A percentile compares a stretch with the other conserved stretches of the same genome.
Evolutionary conservation across 2,888 invertebrate species (phyloP).

Genomic region (Rhagonycha fulva): DNA sequence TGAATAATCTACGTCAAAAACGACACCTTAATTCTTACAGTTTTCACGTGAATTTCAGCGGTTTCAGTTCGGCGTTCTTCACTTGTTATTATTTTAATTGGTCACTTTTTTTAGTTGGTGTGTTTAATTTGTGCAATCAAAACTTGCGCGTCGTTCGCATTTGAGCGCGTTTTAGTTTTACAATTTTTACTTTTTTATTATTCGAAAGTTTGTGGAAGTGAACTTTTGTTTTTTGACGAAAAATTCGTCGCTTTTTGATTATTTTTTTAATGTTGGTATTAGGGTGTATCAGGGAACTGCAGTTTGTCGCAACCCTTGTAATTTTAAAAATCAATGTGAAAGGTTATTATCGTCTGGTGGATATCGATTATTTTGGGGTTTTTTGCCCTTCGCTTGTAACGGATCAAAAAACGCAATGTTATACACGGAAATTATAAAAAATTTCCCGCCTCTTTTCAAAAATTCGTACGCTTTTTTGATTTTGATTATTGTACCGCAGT

Average conservation of each 20-base stretch:
- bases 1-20: constrained; percentile 53
- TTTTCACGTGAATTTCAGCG: constrained; percentile 55
- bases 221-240: not conserved
- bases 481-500: constrained; percentile 39
- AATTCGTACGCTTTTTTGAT: not conserved
- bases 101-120: not conserved
- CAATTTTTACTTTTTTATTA: not conserved
- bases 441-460: not conserved
- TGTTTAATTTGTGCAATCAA: not conserved
- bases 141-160: constrained; percentile 5
- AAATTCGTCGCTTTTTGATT: not conserved
- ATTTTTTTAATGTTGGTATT: not conserved
- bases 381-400: not conserved
- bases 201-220: not conserved
- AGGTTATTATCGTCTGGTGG: constrained; percentile 48
- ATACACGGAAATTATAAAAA: not conserved
- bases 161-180: not conserved
- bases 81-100: constrained; percentile 1
- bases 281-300: not conserved
- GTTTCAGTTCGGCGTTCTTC: constrained; percentile 47
- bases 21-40: constrained; percentile 51
- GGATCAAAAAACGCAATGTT: not conserved
- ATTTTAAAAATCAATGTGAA: constrained; percentile 48
- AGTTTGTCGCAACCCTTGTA: constrained; percentile 4
- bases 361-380: constrained; percentile 41